Conservation (phyloP, 2,888 invertebrate species). For the Actias luna region DNA sequence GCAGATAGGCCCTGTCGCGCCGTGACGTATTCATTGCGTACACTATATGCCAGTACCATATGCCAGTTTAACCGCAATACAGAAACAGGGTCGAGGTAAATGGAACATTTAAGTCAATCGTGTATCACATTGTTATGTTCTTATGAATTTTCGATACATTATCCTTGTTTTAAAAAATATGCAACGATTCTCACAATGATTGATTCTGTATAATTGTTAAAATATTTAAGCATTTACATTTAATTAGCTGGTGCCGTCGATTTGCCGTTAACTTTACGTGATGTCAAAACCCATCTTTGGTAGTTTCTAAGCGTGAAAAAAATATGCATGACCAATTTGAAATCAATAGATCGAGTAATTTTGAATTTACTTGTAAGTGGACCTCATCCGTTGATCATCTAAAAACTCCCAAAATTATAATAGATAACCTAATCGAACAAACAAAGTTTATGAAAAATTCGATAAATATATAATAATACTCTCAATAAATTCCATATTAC, state of each 20-base stretch:
- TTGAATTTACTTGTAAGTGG: too few species aligned
- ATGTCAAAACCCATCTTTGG: too few species aligned
- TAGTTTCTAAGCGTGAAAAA: too few species aligned
- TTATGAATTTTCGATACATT: not conserved
- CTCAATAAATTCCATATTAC: not conserved
- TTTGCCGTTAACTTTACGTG: too few species aligned
- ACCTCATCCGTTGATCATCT: not conserved
- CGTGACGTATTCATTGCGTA: not conserved
- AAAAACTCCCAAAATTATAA: not conserved
- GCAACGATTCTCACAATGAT: not conserved
- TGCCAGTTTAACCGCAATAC: not conserved
- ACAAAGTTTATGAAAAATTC: not conserved
- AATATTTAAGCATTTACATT: too few species aligned
- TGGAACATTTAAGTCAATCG: slow-evolving; percentile 5
- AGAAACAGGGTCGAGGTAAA: slow-evolving; percentile 11
- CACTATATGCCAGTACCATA: too few species aligned
- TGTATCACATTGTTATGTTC: not conserved
- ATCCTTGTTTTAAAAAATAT: not conserved
- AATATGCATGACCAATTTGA: too few species aligned
- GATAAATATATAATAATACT: not conserved
- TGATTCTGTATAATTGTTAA: too few species aligned
- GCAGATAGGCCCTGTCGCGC: not conserved
- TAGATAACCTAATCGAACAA: not conserved
- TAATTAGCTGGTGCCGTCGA: too few species aligned
- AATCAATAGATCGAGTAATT: too few species aligned